Conservation (phyloP, 1,140 invertebrate genomes). For the Cydia splendana region DNA sequence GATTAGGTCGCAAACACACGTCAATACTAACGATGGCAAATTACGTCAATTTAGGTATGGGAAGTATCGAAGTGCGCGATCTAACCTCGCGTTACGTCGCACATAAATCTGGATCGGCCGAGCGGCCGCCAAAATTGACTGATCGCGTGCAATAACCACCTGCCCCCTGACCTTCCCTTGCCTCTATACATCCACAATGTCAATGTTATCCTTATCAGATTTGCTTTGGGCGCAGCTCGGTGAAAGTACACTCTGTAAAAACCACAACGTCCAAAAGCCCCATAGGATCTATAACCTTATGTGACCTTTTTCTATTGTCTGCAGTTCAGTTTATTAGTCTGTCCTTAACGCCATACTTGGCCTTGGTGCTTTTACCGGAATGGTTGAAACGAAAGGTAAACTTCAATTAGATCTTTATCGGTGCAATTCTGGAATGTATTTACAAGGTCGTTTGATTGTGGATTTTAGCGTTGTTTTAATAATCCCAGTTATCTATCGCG, state of each 20-base stretch:
- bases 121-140: slow-evolving; percentile 55
- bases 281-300: neutral
- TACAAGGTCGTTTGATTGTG: neutral
- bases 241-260: slow-evolving; percentile 11
- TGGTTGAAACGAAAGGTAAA: slow-evolving; percentile 4
- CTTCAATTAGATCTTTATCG: slow-evolving; percentile 23
- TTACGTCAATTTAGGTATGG: slow-evolving; percentile 6
- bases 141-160: slow-evolving; percentile 54
- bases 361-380: slow-evolving; percentile 25
- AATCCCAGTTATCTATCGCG: neutral
- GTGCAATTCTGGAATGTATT: slow-evolving; percentile 16
- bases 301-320: neutral
- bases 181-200: slow-evolving; percentile 42
- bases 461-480: neutral
- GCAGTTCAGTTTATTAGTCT: neutral
- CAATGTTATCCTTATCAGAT: slow-evolving; percentile 57
- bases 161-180: slow-evolving; percentile 45
- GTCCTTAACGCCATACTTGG: slow-evolving; percentile 11
- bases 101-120: slow-evolving; percentile 22
- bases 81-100: slow-evolving; percentile 10
- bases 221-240: slow-evolving; percentile 28
- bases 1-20: no score
- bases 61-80: slow-evolving; percentile 22
- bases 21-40: neutral
- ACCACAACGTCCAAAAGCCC: neutral